Percentiles rank a stretch among this genome's conserved stretches.
phyloP scores from a whole-genome alignment of 1,140 invertebrate species.

The Orchesella cincta region DNA sequence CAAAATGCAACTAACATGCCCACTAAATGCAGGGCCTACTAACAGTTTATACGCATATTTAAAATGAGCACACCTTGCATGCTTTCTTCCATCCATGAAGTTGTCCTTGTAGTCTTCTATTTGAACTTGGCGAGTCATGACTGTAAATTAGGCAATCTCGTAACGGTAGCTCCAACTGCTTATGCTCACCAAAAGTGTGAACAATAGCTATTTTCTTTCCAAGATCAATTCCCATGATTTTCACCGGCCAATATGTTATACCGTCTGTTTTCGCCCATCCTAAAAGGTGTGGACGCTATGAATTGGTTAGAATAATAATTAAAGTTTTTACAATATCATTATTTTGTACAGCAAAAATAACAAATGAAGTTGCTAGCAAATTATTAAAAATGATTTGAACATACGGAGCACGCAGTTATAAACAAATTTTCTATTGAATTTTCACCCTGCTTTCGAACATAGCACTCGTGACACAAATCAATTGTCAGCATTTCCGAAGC shows the following conservation, averaged over 20 bases:
- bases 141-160: conserved; percentile 2
- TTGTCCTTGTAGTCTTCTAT: background rate
- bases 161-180: background rate
- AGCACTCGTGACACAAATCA: conserved; percentile 22
- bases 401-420: background rate
- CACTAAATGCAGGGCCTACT: too few relatives aligned
- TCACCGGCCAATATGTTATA: background rate
- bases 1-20: too few relatives aligned
- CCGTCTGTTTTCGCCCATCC: conserved; percentile 1
- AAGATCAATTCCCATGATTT: background rate
- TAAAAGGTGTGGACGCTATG: background rate
- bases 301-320: too few relatives aligned
- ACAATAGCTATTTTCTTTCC: background rate
- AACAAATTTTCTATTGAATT: background rate
- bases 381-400: background rate
- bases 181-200: background rate
- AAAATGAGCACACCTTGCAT: background rate
- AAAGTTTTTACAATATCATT: background rate
- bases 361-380: background rate
- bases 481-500: background rate
- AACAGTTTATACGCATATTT: too few relatives aligned
- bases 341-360: background rate
- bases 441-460: background rate
- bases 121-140: background rate
- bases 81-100: background rate